A percentile compares a stretch with the other conserved stretches of the same genome.
These are phyloP conservation scores for Syngnathus floridae DNA, from an alignment of 2,113 vertebrate species.

Conservation along the genomic window DNA sequence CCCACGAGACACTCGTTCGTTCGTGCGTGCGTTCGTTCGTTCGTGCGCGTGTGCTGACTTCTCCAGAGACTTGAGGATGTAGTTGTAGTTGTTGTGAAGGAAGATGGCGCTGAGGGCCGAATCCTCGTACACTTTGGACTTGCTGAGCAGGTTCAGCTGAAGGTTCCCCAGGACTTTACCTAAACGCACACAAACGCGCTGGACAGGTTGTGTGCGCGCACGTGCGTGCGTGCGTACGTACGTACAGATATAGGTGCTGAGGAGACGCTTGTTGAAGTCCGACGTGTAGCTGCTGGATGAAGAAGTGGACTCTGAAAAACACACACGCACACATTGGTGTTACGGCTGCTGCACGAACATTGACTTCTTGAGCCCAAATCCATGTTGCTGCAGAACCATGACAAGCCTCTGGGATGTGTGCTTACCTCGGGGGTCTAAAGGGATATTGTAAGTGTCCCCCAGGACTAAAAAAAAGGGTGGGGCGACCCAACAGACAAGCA, in stretches of 20 bases:
- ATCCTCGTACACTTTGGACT: slow-evolving; percentile 97
- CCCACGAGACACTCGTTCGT: neutral
- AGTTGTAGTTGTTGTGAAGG: slow-evolving; percentile 98
- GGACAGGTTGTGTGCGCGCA: neutral
- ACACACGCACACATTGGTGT: neutral
- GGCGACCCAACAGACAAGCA: slow-evolving; percentile 69
- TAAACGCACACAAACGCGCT: slow-evolving; percentile 40
- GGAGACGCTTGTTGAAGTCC: slow-evolving; percentile 87
- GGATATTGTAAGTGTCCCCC: slow-evolving; percentile 99
- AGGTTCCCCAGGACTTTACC: slow-evolving; percentile 97
- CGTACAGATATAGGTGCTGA: slow-evolving; percentile 96
- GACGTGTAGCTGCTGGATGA: slow-evolving; percentile 87
- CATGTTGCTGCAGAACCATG: neutral
- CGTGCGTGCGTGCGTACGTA: slow-evolving; percentile 4
- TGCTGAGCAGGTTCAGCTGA: slow-evolving; percentile 92
- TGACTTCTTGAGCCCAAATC: neutral
- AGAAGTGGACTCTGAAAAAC: slow-evolving; percentile 83
- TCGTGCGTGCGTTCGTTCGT: neutral
- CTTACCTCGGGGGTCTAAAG: slow-evolving; percentile 99
- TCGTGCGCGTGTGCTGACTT: slow-evolving; percentile 69
- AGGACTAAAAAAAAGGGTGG: slow-evolving; percentile 81
- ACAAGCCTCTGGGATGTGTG: slow-evolving; percentile 18
- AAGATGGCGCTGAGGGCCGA: slow-evolving; percentile 90
- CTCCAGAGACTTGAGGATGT: slow-evolving; percentile 96
- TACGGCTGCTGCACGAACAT: neutral